phyloP scores from a whole-genome alignment of 2,888 invertebrate species.

The Tachina lurida region DNA sequence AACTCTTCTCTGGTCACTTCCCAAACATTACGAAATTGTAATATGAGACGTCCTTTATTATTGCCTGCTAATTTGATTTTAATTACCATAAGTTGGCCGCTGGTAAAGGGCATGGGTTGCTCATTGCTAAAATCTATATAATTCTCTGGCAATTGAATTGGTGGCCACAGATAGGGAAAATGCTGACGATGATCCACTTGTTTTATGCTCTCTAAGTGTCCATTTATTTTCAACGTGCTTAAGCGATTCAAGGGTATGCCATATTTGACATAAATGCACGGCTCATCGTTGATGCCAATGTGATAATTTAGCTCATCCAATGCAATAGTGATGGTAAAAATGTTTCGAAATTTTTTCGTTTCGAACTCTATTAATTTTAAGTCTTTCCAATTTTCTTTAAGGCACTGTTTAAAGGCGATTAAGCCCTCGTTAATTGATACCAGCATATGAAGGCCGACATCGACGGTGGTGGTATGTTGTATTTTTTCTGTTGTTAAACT shows the following conservation, averaged over 20 bases:
- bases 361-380: conserved; percentile 47
- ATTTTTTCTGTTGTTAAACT: conserved; percentile 46
- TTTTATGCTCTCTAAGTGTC: conserved; percentile 45
- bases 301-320: conserved; percentile 62
- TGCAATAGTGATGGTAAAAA: conserved; percentile 50
- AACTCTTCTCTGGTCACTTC: conserved; percentile 56
- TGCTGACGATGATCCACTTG: conserved; percentile 64
- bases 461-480: conserved; percentile 2
- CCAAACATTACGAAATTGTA: conserved; percentile 62
- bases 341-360: conserved; percentile 1
- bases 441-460: conserved; percentile 62
- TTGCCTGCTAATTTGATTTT: conserved; percentile 58
- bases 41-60: conserved; percentile 49
- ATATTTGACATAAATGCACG: conserved; percentile 54
- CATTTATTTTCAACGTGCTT: conserved; percentile 56
- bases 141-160: conserved; percentile 44
- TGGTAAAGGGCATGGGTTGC: conserved; percentile 40
- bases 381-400: conserved; percentile 41
- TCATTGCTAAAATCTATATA: conserved; percentile 61
- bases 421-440: conserved; percentile 25
- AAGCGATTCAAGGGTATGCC: conserved; percentile 24
- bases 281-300: conserved; percentile 52
- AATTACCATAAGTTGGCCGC: conserved; percentile 53
- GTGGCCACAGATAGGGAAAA: conserved; percentile 63
- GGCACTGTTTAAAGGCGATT: conserved; percentile 52